phyloP scores from a whole-genome alignment of 2,888 invertebrate species.

The Petrolisthes cinctipes region DNA sequence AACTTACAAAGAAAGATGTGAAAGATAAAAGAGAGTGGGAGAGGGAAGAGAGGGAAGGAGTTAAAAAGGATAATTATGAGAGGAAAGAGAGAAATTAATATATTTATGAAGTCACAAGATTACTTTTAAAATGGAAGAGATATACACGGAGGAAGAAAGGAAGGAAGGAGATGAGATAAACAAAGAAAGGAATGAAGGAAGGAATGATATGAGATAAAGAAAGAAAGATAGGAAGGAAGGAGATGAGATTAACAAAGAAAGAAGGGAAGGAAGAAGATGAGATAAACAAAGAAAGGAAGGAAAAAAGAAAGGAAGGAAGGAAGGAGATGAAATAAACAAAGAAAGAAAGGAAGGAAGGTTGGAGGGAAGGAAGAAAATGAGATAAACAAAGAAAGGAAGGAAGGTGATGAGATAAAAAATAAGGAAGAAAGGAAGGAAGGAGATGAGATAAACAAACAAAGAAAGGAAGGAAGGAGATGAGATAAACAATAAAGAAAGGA shows the following conservation, averaged over 20 bases:
- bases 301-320: neutral
- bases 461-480: neutral
- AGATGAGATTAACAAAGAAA: neutral
- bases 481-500: neutral
- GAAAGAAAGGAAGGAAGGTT: no score
- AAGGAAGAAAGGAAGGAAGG: neutral
- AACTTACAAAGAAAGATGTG: no score
- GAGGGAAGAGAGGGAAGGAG: no score
- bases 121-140: neutral
- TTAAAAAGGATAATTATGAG: no score
- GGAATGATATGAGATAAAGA: neutral
- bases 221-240: neutral
- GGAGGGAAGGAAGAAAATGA: neutral
- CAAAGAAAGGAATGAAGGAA: neutral
- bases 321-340: no score
- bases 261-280: neutral
- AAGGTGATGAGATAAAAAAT: neutral
- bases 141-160: neutral
- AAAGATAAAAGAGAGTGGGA: no score
- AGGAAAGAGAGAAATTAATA: no score
- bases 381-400: neutral
- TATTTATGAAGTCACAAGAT: no score
- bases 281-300: neutral
- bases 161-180: neutral
- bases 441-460: neutral